These are phyloP conservation scores for Aphaenogaster floridana DNA, from an alignment of 1,140 invertebrate genomes.

Conservation along the genomic window DNA sequence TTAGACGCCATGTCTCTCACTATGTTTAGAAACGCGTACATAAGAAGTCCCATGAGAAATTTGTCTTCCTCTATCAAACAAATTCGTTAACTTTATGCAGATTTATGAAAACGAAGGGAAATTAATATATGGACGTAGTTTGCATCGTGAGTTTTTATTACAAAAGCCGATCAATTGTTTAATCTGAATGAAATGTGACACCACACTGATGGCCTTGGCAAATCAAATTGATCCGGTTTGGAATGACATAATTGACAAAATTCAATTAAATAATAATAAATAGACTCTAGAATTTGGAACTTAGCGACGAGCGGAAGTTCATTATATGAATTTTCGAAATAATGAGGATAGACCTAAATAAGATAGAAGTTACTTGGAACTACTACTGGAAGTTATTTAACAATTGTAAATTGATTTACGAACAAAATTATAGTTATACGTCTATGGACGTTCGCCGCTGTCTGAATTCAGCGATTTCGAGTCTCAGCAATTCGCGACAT, in stretches of 20 bases:
- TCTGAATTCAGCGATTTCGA: background rate
- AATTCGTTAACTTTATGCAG: constrained; percentile 13
- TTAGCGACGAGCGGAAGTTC: background rate
- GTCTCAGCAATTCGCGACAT: background rate
- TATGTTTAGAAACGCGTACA: constrained; percentile 27
- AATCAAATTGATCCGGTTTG: constrained; percentile 1
- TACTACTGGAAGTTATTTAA: background rate
- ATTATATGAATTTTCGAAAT: background rate
- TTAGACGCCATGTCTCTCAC: constrained; percentile 26
- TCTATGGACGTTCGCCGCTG: no score
- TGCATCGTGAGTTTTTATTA: background rate
- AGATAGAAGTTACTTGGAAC: background rate
- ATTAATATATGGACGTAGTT: background rate
- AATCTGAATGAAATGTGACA: background rate
- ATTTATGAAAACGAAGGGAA: constrained; percentile 50
- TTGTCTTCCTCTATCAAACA: constrained; percentile 64
- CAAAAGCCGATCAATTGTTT: background rate
- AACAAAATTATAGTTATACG: background rate
- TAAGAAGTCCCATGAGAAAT: constrained; percentile 63
- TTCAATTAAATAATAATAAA: background rate
- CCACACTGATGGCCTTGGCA: background rate
- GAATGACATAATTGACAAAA: background rate
- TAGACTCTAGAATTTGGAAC: background rate
- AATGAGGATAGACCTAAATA: background rate
- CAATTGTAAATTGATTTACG: background rate